phyloP scores from a whole-genome alignment of 2,113 vertebrate species.

The Sprattus sprattus region DNA sequence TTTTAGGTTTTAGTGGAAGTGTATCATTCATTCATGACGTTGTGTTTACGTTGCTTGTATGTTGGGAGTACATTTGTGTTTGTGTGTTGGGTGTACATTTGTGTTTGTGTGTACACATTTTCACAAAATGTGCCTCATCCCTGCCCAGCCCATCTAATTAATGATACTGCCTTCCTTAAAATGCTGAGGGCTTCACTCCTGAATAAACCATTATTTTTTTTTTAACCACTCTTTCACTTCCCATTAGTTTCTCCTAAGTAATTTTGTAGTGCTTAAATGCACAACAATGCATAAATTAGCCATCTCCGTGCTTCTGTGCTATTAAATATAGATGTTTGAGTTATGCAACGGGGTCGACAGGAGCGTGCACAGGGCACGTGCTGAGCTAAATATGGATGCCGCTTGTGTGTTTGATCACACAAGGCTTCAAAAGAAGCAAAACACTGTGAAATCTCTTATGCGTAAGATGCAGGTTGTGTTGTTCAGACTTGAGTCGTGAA shows the following conservation, averaged over 20 bases:
- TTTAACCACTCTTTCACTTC: background rate
- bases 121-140: background rate
- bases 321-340: background rate
- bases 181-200: background rate
- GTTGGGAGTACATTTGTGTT: background rate
- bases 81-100: too few species aligned
- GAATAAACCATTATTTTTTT: background rate
- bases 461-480: background rate
- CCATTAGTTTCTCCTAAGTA: background rate
- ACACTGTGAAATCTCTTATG: background rate
- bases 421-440: background rate
- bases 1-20: background rate
- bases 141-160: background rate
- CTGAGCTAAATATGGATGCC: conserved; percentile 8
- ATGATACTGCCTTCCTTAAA: background rate
- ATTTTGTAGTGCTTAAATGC: background rate
- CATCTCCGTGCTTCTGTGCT: background rate
- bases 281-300: background rate
- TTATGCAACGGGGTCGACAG: background rate
- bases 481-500: background rate
- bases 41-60: background rate
- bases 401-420: background rate
- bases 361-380: background rate
- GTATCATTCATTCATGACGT: conserved; percentile 3
- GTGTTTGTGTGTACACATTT: background rate